phyloP scores from a whole-genome alignment of 2,113 vertebrate genomes.

The Gymnocephalus cernua region DNA sequence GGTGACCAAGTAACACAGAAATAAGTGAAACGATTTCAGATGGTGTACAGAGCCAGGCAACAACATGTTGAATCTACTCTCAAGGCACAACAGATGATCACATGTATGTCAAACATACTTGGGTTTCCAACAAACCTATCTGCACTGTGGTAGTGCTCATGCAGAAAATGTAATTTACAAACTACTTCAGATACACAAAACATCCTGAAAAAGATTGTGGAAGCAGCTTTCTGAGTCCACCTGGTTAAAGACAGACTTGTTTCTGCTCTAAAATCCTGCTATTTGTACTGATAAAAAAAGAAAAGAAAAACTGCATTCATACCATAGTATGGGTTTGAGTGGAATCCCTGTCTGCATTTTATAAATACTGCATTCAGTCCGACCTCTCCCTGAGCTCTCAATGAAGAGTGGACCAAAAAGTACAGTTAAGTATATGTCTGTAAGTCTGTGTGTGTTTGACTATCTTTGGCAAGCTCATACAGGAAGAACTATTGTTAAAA shows the following conservation, averaged over 20 bases:
- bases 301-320: slow-evolving; percentile 66
- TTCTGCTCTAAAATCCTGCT: slow-evolving; percentile 84
- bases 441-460: slow-evolving; percentile 83
- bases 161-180: slow-evolving; percentile 61
- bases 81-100: slow-evolving; percentile 99
- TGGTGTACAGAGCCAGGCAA: slow-evolving; percentile 89
- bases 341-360: slow-evolving; percentile 69
- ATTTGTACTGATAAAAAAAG: slow-evolving; percentile 55
- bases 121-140: slow-evolving; percentile 60
- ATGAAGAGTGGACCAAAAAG: slow-evolving; percentile 92
- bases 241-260: slow-evolving; percentile 60
- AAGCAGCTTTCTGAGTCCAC: slow-evolving; percentile 52
- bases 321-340: slow-evolving; percentile 71
- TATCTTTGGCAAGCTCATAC: slow-evolving; percentile 99
- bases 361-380: slow-evolving; percentile 60
- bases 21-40: slow-evolving; percentile 62
- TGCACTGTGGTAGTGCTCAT: slow-evolving; percentile 65
- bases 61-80: slow-evolving; percentile 97
- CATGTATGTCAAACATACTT: slow-evolving; percentile 92
- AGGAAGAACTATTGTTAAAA: slow-evolving; percentile 94
- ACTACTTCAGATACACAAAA: slow-evolving; percentile 61
- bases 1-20: slow-evolving; percentile 38
- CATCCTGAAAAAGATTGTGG: slow-evolving; percentile 56
- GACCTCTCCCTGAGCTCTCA: slow-evolving; percentile 86
- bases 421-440: slow-evolving; percentile 90